A percentile compares a stretch with the other conserved stretches of the same genome.
Evolutionary conservation across 2,888 invertebrate genomes (phyloP).

Genomic region (Chymomyza procnemis): DNA sequence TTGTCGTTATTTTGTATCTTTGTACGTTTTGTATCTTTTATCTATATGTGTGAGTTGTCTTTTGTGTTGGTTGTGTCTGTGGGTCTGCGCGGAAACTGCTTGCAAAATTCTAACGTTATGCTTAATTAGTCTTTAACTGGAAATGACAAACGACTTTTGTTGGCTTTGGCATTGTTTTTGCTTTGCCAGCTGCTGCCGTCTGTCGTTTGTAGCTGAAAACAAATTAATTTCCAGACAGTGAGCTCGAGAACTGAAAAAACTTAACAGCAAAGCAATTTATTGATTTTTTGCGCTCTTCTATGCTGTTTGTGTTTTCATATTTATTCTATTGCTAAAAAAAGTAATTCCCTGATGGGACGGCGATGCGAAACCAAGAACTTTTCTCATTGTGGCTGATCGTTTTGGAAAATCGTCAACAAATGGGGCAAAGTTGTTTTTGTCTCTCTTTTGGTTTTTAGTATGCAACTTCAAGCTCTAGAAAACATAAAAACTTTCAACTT

Average conservation of each 20-base stretch:
- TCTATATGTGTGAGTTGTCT: conserved; percentile 27
- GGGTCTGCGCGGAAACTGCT: conserved; percentile 8
- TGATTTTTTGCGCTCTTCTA: conserved; percentile 42
- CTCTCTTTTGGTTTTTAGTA: too few species aligned
- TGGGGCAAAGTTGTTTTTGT: conserved; percentile 19
- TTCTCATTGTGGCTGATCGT: conserved; percentile 6
- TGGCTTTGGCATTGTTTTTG: conserved; percentile 3
- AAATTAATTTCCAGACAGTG: conserved; percentile 66
- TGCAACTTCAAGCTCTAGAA: conserved; percentile 57
- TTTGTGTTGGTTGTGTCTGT: conserved; percentile 17
- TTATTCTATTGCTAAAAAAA: neutral
- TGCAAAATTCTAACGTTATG: conserved; percentile 61
- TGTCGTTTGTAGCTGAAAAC: conserved; percentile 32
- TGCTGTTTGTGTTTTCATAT: neutral
- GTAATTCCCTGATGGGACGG: conserved; percentile 24
- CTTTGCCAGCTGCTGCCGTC: conserved; percentile 1
- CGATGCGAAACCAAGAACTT: neutral
- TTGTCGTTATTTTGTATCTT: too few species aligned
- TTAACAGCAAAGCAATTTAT: conserved; percentile 42
- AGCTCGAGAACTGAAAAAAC: conserved; percentile 19
- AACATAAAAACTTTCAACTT: conserved; percentile 52
- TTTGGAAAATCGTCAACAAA: conserved; percentile 34
- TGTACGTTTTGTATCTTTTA: neutral
- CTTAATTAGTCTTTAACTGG: conserved; percentile 69
- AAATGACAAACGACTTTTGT: conserved; percentile 65